These are phyloP conservation scores for Manis pentadactyla DNA, from an alignment of 2,797 vertebrate genomes.

Conservation along the genomic window DNA sequence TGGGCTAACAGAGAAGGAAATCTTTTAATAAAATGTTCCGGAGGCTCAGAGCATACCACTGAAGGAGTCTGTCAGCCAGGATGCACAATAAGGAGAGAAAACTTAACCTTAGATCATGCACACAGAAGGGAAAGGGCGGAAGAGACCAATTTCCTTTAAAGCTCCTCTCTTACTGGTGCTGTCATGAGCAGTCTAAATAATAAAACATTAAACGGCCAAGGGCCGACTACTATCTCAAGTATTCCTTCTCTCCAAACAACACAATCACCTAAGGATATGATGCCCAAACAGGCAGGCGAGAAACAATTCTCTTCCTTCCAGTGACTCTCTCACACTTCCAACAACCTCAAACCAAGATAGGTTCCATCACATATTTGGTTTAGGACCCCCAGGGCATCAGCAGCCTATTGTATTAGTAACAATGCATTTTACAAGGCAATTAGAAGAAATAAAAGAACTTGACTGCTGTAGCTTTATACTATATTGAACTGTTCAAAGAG, in stretches of 20 bases:
- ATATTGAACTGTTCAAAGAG: neutral
- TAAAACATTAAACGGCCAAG: neutral
- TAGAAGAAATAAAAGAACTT: neutral
- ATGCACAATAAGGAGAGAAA: neutral
- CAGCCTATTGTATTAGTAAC: neutral
- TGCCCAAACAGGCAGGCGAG: neutral
- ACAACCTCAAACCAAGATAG: neutral
- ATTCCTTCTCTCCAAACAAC: neutral
- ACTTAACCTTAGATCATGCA: neutral
- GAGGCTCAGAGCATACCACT: neutral
- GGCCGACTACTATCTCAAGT: neutral
- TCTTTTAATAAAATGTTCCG: neutral
- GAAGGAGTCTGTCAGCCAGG: neutral
- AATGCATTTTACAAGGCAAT: conserved; percentile 27
- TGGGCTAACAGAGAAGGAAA: neutral
- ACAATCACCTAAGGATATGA: neutral
- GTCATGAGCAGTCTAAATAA: neutral
- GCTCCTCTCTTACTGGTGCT: neutral
- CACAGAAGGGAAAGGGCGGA: neutral
- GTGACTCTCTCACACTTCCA: neutral
- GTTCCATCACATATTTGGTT: neutral
- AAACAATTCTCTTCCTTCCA: neutral
- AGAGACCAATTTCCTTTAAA: neutral
- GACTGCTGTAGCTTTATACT: neutral
- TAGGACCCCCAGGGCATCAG: neutral